Evolutionary conservation across 2,113 vertebrate genomes (phyloP), one percentile per base, ranked within the genome.

Genomic region (Lonchura striata): DNA sequence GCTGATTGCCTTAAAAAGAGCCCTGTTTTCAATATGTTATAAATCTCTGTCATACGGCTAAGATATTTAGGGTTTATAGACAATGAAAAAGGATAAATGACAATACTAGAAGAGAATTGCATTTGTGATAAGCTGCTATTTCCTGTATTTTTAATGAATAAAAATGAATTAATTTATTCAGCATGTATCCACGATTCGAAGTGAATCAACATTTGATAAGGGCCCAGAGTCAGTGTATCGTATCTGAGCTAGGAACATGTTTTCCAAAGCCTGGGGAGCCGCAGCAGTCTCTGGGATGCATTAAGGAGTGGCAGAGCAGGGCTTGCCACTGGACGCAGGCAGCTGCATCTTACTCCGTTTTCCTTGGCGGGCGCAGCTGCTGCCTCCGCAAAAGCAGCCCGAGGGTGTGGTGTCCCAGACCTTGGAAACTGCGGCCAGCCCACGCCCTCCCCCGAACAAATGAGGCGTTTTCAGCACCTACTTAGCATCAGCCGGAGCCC

Each of bases 381-480:
- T 47, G 86, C 88, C 90, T 85, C 57, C 1, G 2, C 88, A n/a
- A 30, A 54, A 86, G 50, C 8, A 0, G 84, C 81, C 80, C 2
- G 0, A 84, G 96, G 95, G 96, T 75, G 94, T 94, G 91, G 96
- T 90, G 95, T 78, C 88, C 86, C 83, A 83, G 91, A 14, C 52
- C 17, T 10, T 56, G 82, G 86, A 86, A 86, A 63, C 5, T 39
- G 22, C 3, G 6, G 66, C 82, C 88, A 69, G 71, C 63, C 79
- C 68, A 69, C 2, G 0, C 0, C 0, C 63, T 93, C 49, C 46
- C 44, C 49, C 33, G 66, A 44, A 59, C 28, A 74, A 83, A 88
- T 0, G 30, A 92, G 72, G 60, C 39, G 91, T 86, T 94, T 95
- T 96, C 96, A 92, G 74, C 96, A 97, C 91, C 95, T 93, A 86